These are phyloP conservation scores for Albula glossodonta DNA, from an alignment of 2,113 vertebrate species.

Conservation along the genomic window DNA sequence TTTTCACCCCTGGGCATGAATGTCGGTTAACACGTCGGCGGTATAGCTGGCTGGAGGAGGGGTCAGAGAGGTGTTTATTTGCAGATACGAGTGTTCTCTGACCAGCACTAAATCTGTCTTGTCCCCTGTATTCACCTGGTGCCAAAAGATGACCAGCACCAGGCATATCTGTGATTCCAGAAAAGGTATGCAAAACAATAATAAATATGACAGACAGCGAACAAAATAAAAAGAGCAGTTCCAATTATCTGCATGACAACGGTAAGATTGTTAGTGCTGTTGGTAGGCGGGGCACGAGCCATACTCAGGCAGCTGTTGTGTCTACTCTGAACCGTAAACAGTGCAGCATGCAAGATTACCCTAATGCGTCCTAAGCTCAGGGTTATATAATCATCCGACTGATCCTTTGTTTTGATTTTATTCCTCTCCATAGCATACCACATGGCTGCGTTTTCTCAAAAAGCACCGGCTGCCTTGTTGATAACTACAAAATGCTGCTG, in stretches of 20 bases:
- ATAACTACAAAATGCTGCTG: not conserved
- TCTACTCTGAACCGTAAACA: slow-evolving; percentile 31
- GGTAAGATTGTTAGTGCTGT: not conserved
- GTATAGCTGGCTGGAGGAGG: not conserved
- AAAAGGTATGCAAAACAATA: not conserved
- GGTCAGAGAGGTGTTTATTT: not conserved
- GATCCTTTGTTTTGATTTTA: slow-evolving; percentile 46
- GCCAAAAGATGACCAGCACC: not conserved
- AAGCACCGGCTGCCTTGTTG: not conserved
- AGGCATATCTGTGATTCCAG: not conserved
- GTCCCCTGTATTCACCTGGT: not conserved
- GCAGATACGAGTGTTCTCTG: not conserved
- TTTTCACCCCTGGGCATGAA: not conserved
- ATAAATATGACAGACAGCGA: not conserved
- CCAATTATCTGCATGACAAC: not conserved
- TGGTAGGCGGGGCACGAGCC: not conserved
- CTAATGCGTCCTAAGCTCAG: slow-evolving; percentile 37
- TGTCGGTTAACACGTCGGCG: not conserved
- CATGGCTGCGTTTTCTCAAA: not conserved
- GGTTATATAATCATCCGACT: slow-evolving; percentile 43
- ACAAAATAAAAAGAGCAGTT: not conserved
- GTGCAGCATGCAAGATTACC: slow-evolving; percentile 33
- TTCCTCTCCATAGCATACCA: slow-evolving; percentile 22
- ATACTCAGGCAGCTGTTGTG: slow-evolving; percentile 36
- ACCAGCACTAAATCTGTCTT: not conserved